These are phyloP conservation scores for Agelaius tricolor DNA, from an alignment of 2,113 vertebrate species.

Conservation along the genomic window DNA sequence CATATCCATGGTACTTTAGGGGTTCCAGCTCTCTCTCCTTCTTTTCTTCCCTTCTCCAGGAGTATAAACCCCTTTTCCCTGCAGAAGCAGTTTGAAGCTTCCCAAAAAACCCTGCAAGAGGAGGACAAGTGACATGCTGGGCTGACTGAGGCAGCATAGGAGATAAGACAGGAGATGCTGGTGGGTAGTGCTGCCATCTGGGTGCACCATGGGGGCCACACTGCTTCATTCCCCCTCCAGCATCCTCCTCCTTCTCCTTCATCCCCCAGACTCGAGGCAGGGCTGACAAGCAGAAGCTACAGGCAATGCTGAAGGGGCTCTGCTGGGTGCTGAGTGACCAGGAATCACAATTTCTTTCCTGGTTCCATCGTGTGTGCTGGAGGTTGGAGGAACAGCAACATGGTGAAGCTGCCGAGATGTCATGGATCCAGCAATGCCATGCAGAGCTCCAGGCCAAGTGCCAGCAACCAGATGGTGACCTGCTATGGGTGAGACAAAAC, in stretches of 20 bases:
- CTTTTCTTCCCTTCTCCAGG: background rate
- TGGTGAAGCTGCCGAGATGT: background rate
- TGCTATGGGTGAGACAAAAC: background rate
- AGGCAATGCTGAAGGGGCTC: fast-evolving
- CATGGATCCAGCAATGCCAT: background rate
- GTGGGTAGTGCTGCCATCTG: background rate
- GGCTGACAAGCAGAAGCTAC: background rate
- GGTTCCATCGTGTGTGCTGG: fast-evolving
- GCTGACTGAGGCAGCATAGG: background rate
- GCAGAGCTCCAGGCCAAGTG: background rate
- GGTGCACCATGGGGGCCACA: too few species aligned
- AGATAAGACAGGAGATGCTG: background rate
- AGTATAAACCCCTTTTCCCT: background rate
- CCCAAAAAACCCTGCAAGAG: background rate
- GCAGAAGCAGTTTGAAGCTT: background rate
- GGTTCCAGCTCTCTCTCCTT: background rate
- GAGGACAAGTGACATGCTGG: fast-evolving
- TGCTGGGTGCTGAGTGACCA: fast-evolving
- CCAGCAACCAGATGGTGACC: background rate
- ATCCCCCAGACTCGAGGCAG: background rate
- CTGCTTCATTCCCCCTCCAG: background rate
- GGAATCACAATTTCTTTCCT: fast-evolving
- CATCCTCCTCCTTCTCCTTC: background rate
- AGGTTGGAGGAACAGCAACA: fast-evolving
- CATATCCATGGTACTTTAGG: background rate